These are phyloP conservation scores for Polymixis lichenea DNA, from an alignment of 2,888 invertebrate species.

Conservation along the genomic window DNA sequence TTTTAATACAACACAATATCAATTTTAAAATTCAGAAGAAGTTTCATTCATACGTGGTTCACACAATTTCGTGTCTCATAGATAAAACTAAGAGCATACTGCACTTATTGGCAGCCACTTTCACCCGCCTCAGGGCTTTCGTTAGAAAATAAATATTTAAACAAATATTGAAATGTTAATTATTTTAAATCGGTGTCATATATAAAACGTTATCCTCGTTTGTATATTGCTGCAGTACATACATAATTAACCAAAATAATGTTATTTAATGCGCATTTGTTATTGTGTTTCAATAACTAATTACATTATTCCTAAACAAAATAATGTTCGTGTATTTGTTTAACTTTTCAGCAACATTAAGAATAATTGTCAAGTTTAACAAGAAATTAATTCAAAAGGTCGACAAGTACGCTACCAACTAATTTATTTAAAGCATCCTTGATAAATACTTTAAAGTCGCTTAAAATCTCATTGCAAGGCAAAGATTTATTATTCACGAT, in stretches of 20 bases:
- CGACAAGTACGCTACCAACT: constrained; percentile 29
- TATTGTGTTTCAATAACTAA: not conserved
- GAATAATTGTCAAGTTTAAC: constrained; percentile 3
- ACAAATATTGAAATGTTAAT: constrained; percentile 28
- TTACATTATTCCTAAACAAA: not conserved
- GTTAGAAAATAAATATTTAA: constrained; percentile 15
- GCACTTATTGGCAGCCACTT: constrained; percentile 29
- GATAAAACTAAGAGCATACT: not conserved
- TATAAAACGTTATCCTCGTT: not conserved
- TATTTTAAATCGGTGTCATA: constrained; percentile 17
- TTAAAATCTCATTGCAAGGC: constrained; percentile 62
- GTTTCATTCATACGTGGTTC: not conserved
- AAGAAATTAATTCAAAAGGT: constrained; percentile 31
- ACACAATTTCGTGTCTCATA: not conserved
- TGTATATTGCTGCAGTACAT: not conserved
- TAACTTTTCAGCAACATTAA: not conserved
- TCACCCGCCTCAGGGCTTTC: constrained; percentile 26
- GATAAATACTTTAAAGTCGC: constrained; percentile 53
- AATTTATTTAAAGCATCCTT: constrained; percentile 50
- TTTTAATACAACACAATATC: not conserved
- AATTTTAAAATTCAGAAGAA: not conserved
- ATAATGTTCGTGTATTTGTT: not conserved
- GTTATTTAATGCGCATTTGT: too few species aligned
- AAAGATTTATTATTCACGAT: constrained; percentile 67
- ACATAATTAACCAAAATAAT: not conserved